Evolutionary conservation across 2,888 invertebrate species (phyloP).

Genomic region (Idaea aversata): DNA sequence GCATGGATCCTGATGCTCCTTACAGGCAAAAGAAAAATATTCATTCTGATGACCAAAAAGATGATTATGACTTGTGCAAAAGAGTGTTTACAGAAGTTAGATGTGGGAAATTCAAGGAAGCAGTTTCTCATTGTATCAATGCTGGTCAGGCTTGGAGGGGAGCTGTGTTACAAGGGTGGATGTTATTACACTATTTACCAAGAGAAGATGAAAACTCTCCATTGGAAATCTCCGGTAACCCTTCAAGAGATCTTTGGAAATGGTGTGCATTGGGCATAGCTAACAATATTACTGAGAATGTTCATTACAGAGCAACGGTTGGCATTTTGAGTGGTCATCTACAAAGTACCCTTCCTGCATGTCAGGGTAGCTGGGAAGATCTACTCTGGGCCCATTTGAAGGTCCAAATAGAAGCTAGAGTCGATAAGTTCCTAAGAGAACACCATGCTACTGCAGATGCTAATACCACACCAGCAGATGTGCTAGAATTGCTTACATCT

Average conservation of each 20-base stretch:
- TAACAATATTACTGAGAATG: conserved; percentile 76
- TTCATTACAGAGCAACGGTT: conserved; percentile 83
- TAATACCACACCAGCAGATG: conserved; percentile 63
- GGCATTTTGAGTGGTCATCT: conserved; percentile 92
- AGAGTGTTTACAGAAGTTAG: conserved; percentile 88
- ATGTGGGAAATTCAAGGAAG: conserved; percentile 92
- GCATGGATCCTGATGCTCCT: conserved; percentile 95
- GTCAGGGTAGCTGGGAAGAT: conserved; percentile 92
- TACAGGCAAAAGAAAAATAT: conserved; percentile 87
- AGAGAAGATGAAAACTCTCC: conserved; percentile 72
- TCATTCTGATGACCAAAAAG: conserved; percentile 93
- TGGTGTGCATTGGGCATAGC: conserved; percentile 84
- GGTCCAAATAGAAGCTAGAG: conserved; percentile 90
- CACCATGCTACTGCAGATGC: conserved; percentile 71
- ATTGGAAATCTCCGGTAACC: conserved; percentile 89
- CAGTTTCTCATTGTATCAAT: conserved; percentile 89
- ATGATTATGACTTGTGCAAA: conserved; percentile 79
- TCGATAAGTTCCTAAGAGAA: conserved; percentile 83
- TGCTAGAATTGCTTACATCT: conserved; percentile 63
- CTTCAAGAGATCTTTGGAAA: conserved; percentile 89
- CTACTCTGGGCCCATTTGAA: conserved; percentile 93
- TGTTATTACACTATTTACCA: conserved; percentile 92
- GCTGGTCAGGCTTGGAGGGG: conserved; percentile 96
- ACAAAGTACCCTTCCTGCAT: conserved; percentile 86
- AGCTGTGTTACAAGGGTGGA: conserved; percentile 94